Evolutionary conservation across 2,888 invertebrate genomes (phyloP), one percentile per base, ranked within the genome.

Genomic region (Apamea crenata): DNA sequence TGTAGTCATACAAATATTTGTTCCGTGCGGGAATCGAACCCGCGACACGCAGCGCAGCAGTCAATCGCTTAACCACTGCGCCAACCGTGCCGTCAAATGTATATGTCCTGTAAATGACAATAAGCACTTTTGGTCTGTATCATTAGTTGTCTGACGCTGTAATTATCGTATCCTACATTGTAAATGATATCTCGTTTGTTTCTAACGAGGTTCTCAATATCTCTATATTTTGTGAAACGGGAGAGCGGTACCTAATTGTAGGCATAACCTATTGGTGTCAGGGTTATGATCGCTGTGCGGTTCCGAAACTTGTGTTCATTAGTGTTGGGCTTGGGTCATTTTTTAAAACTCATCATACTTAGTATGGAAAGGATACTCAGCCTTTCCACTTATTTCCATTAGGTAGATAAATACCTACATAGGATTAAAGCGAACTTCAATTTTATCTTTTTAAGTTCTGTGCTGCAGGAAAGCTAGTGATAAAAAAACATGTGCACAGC

Each of bases 91-190:
- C n/a, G n/a, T n/a, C n/a, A n/a, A n/a, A n/a, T n/a, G 40, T 47
- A 32, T 47, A 32, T 70, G 75, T 61, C 61, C 32, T 71, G 56
- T 63, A 56, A 76, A 71, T 81, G 66, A 68, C 86, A 71, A 36
- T 76, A 25, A 63, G 65, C n/a, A 69, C 65, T 65, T 63, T 65
- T 53, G 36, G 63, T 66, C 59, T 76, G 67, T 21, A 53, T 73
- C 72, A 75, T 86, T 78, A 73, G 73, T 86, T 59, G 53, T 56
- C 10, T 82, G 56, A 40, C 86, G 73, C 82, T 63, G 59, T 44
- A 53, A 82, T 85, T 85, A 77, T 61, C 2, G 61, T 47, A 56
- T 29, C 16, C 18, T 59, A 72, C 10, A n/a, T 61, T 72, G 65
- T 50, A 59, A 81, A 80, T 59, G 36, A 74, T 65, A 21, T 29